Conservation (phyloP, 2,113 vertebrate species). For the Vidua chalybeata region DNA sequence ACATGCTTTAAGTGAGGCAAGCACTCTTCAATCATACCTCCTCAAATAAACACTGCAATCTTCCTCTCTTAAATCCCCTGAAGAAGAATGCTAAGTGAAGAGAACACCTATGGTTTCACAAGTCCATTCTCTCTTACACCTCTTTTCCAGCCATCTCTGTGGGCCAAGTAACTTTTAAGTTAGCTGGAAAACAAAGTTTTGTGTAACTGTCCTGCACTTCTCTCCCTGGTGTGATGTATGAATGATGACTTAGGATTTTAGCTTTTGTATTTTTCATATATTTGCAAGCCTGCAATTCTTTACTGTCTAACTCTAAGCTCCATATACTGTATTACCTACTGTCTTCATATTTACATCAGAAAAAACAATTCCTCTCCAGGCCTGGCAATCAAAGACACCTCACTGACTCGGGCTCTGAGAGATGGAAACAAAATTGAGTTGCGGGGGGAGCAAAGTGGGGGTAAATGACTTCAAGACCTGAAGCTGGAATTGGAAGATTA, state of each 20-base stretch:
- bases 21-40: background rate
- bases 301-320: background rate
- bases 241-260: background rate
- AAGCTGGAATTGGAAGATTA: background rate
- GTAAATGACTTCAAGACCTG: background rate
- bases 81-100: background rate
- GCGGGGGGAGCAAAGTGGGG: background rate
- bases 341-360: background rate
- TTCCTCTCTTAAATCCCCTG: background rate
- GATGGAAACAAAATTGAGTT: background rate
- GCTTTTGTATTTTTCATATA: background rate
- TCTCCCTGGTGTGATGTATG: rapidly evolving
- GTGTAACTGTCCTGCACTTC: background rate
- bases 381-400: background rate
- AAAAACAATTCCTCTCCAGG: background rate
- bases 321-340: rapidly evolving
- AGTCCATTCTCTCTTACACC: background rate
- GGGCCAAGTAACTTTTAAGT: background rate
- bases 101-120: background rate
- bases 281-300: background rate
- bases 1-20: background rate
- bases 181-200: background rate
- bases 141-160: background rate
- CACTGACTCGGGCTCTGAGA: rapidly evolving
- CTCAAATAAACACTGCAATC: background rate